These are phyloP conservation scores for Eupithecia pulchellata DNA, from an alignment of 2,888 invertebrate genomes.

Conservation along the genomic window DNA sequence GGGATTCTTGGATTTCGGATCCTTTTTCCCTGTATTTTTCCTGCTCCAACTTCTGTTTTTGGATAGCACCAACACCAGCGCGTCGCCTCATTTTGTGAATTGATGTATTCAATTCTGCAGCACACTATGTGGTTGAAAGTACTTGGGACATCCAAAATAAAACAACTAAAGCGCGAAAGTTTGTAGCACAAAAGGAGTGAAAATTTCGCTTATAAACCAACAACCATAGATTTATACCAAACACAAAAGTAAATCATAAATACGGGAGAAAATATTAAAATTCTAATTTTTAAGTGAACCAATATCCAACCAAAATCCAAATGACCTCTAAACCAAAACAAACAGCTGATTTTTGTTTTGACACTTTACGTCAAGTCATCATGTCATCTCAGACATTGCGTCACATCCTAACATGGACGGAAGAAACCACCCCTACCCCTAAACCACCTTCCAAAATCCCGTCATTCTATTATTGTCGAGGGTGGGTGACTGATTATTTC, in stretches of 20 bases:
- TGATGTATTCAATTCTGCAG: background rate
- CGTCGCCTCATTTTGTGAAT: slow-evolving; percentile 89
- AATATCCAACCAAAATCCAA: too few species aligned
- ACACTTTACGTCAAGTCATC: too few species aligned
- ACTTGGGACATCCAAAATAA: background rate
- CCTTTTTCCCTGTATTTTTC: slow-evolving; percentile 97
- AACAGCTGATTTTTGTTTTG: background rate
- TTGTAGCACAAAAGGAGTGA: too few species aligned
- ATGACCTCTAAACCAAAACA: background rate
- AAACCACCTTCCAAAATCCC: too few species aligned
- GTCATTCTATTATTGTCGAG: too few species aligned
- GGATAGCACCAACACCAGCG: slow-evolving; percentile 94
- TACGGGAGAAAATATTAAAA: too few species aligned
- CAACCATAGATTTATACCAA: too few species aligned
- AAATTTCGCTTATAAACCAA: too few species aligned
- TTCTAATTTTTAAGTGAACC: too few species aligned
- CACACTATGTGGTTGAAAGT: background rate
- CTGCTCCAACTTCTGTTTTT: slow-evolving; percentile 93
- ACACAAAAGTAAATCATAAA: too few species aligned
- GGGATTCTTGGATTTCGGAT: slow-evolving; percentile 95
- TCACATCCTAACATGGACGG: background rate
- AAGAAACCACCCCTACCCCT: background rate
- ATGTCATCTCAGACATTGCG: too few species aligned
- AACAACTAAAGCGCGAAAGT: background rate
- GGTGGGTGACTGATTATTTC: too few species aligned